Base-by-base conservation (phyloP, 1,140 invertebrate species). In the Andricus grossulariae region DNA sequence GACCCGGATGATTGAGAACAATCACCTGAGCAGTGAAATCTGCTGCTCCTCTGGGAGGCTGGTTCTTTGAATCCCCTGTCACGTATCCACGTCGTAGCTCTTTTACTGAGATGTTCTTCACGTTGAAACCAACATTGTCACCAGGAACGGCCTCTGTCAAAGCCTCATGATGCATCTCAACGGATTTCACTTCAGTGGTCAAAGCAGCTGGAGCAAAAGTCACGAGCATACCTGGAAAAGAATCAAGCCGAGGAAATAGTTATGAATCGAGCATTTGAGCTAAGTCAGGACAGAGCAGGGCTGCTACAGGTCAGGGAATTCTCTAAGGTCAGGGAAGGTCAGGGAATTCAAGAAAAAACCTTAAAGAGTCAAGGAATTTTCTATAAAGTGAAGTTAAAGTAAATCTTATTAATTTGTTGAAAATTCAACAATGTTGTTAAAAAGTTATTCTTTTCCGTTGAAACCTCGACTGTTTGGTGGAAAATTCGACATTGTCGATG, bases 111-210 rank as follows among this genome's bases (percentile, higher is more conserved):
- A 99, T 97, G 93, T 99, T 99, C 94, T 99, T 99, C 8, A 99
- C 97, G 93, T 99, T 99, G 93, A 99, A 99, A 82, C 98, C 98
- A 80, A 99, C 98, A 90, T 99, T 99, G 93, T 99, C 98, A 75
- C 98, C 98, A 51, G 98, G 98, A 78, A 97, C 93, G 80, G 98
- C 98, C 89, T 99, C 98, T 73, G 95, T 93, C 51, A 99, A 92
- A 49, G 98, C 96, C 93, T 99, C 98, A 93, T 99, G 98, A 91
- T 99, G 98, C 98, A 99, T 99, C 92, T 99, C 98, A 50, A 99
- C 98, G 16, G 98, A 99, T 90, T 99, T 99, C n/a, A 99, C 98
- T 93, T 99, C 98, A 92, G 98, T 99, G 83, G 97, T 98, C 78
- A 99, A 91, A 82, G 96, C 96, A 72, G 95, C 96, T 5, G 97